Evolutionary conservation across 1,140 invertebrate species (phyloP).

Genomic region (Drosophila pseudoananassae): DNA sequence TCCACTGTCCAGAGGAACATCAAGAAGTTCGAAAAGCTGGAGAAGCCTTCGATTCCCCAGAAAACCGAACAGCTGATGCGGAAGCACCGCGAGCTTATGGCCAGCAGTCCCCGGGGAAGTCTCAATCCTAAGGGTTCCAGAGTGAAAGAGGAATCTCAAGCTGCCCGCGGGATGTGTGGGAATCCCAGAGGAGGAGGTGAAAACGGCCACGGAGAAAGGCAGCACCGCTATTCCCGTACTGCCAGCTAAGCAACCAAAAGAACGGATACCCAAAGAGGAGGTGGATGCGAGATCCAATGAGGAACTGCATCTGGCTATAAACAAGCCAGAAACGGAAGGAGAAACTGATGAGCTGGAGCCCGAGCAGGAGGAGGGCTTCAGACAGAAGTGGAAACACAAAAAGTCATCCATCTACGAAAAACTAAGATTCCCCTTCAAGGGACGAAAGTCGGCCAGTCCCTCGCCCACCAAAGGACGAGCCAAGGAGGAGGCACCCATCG

Average conservation of each 20-base stretch:
- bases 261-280: slow-evolving; percentile 2
- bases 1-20: slow-evolving; percentile 83
- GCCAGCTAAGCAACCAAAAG: slow-evolving; percentile 29
- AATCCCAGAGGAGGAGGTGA: slow-evolving; percentile 48
- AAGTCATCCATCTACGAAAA: slow-evolving; percentile 80
- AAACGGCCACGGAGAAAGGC: slow-evolving; percentile 30
- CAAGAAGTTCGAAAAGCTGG: slow-evolving; percentile 83
- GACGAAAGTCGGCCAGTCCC: slow-evolving; percentile 44
- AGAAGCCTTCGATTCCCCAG: slow-evolving; percentile 82
- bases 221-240: not conserved
- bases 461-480: slow-evolving; percentile 31
- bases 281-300: slow-evolving; percentile 1
- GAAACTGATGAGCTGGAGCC: not conserved
- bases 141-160: slow-evolving; percentile 21
- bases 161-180: slow-evolving; percentile 8
- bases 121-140: not conserved
- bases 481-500: not conserved
- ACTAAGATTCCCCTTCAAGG: slow-evolving; percentile 66
- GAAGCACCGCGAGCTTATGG: slow-evolving; percentile 66
- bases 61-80: slow-evolving; percentile 75
- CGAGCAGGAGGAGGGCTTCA: slow-evolving; percentile 38
- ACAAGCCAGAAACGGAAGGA: not conserved
- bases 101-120: slow-evolving; percentile 1
- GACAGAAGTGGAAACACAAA: slow-evolving; percentile 72
- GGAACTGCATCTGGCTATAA: slow-evolving; percentile 1